phyloP scores from a whole-genome alignment of 1,140 invertebrate genomes.

The Chelonus insularis region DNA sequence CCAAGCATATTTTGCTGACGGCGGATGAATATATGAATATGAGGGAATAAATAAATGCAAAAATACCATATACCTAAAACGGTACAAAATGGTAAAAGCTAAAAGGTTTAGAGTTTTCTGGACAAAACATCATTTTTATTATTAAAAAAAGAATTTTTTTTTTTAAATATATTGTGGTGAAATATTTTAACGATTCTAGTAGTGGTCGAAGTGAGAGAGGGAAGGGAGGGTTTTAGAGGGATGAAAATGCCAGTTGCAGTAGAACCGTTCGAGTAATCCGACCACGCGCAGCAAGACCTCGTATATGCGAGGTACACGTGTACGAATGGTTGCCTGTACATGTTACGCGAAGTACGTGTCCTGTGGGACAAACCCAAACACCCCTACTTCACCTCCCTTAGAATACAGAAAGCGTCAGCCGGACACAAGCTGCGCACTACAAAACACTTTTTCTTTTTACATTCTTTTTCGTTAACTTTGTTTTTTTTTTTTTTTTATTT shows the following conservation, averaged over 20 bases:
- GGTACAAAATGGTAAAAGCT: too few relatives aligned
- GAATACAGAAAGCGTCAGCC: constrained; percentile 8
- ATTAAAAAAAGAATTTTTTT: too few relatives aligned
- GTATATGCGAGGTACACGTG: background rate
- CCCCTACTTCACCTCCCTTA: background rate
- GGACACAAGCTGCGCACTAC: background rate
- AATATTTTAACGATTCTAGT: constrained; percentile 8
- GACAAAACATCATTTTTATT: too few relatives aligned
- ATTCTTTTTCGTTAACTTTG: background rate
- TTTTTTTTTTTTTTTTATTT: constrained; percentile 5
- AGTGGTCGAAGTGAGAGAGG: background rate
- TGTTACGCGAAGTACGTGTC: constrained; percentile 5
- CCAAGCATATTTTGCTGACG: too few relatives aligned
- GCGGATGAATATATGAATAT: too few relatives aligned
- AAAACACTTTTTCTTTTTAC: background rate
- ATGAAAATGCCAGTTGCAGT: constrained; percentile 12
- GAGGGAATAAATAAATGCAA: too few relatives aligned
- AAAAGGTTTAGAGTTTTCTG: too few relatives aligned
- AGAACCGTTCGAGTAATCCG: constrained; percentile 29
- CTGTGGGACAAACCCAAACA: constrained; percentile 2
- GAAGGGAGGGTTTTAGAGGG: constrained; percentile 1
- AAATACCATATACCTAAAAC: too few relatives aligned
- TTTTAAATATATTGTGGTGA: background rate
- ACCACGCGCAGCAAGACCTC: constrained; percentile 19
- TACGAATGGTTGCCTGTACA: constrained; percentile 10